phyloP scores from a whole-genome alignment of 2,888 invertebrate genomes.

The Euproctis similis region DNA sequence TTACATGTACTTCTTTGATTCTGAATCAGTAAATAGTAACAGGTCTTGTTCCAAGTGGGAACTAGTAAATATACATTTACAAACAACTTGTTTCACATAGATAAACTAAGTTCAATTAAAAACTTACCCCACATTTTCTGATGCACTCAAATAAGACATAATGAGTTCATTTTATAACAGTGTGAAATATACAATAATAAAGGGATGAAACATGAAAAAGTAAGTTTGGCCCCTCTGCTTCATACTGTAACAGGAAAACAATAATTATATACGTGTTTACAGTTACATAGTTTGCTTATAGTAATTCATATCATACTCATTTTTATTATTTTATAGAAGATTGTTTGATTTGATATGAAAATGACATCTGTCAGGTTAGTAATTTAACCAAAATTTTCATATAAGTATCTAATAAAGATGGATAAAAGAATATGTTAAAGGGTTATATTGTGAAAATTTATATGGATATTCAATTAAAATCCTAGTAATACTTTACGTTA shows the following conservation, averaged over 20 bases:
- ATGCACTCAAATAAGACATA: slow-evolving; percentile 74
- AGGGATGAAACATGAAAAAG: slow-evolving; percentile 39
- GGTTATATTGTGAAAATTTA: too few species aligned
- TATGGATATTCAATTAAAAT: too few species aligned
- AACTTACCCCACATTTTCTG: slow-evolving; percentile 73
- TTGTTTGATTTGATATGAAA: slow-evolving; percentile 43
- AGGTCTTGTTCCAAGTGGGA: too few species aligned
- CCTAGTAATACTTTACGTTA: too few species aligned
- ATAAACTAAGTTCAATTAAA: neutral
- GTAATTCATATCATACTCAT: slow-evolving; percentile 34
- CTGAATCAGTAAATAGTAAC: too few species aligned
- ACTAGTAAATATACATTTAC: too few species aligned
- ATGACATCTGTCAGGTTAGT: slow-evolving; percentile 62
- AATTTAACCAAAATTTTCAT: slow-evolving; percentile 23
- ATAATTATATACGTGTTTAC: slow-evolving; percentile 6
- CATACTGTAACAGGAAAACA: slow-evolving; percentile 45
- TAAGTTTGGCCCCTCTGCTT: slow-evolving; percentile 58
- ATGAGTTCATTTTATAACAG: slow-evolving; percentile 67
- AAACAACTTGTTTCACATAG: too few species aligned
- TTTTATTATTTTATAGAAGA: slow-evolving; percentile 41
- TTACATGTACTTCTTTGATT: too few species aligned
- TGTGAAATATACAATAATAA: slow-evolving; percentile 42
- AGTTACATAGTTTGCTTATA: slow-evolving; percentile 13
- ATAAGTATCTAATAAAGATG: too few species aligned
- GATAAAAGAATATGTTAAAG: too few species aligned